Base-by-base conservation (phyloP, 2,888 invertebrate species). In the Microplitis manilae region DNA sequence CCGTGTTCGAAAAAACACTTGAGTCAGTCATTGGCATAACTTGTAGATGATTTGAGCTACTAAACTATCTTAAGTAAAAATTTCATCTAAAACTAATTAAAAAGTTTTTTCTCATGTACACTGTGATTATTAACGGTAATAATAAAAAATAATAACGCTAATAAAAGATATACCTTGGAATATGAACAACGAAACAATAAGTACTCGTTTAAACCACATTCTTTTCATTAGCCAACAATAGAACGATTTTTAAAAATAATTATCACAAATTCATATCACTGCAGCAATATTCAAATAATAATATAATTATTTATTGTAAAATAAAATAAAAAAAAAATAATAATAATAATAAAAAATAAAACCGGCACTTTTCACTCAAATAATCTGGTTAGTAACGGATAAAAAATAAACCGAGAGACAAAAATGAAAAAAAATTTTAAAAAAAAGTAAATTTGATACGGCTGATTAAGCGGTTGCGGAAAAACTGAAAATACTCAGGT, bases 401-500 rank as follows among this genome's bases (percentile, higher is more conserved):
- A 62, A 50, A 71, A 38, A 65, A 71, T 41, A 40, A 74, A 68
- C 20, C 13, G n/a, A 64, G 15, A 30, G 30, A 30, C 30, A 30
- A 30, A 30, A 30, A 4, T 2, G 30, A 4, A 30, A 30, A 30
- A 30, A 30, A 30, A 20, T 50, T 20, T 38, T 59, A 73, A 17
- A 68, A 73, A 61, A 68, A 5, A 5, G 59, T 8, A 65, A 65
- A 73, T 69, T 78, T 77, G 67, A 75, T 62, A 15, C 20, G 62
- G 65, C 13, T 30, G 30, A 30, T 30, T 65, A 65, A 30, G 76
- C 67, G 68, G 81, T 82, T 73, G 77, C 73, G 73, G 78, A 81
- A 80, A 79, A 82, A 82, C 79, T 77, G 76, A 69, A 80, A 79
- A 80, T 80, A 73, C 78, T 17, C 61, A 59, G 41, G 60, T 59